Evolutionary conservation across 2,797 vertebrate species (phyloP), one percentile per base, ranked within the genome.

Genomic region (Poeciliopsis paucimaculata): DNA sequence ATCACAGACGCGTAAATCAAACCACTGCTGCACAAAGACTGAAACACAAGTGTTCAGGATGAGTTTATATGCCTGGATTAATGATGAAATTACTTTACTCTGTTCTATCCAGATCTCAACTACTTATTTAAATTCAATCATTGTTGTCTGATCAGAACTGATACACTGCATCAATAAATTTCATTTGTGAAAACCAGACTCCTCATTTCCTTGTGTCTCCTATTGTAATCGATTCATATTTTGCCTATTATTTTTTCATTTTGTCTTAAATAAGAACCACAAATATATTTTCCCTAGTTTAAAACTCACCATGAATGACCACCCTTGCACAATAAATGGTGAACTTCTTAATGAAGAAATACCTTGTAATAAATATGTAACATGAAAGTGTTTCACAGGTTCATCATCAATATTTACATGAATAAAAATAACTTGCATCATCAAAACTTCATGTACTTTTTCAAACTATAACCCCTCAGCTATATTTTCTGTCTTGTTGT

Each of bases 1-100:
- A 62, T 86, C 83, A 64, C 75, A 34, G 66, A 78, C 73, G 72
- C 74, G 36, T 90, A 88, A 92, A 93, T 94, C 90, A 92, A 83
- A 90, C 47, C 31, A 57, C 76, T 74, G 73, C 77, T 78, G 76
- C 49, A 64, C 76, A 81, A 84, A 49, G 45, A 34, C 73, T n/a
- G 28, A 82, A 60, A 86, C 81, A 76, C 53, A 75, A 53, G 62
- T 72, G 82, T 62, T 78, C 49, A 78, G 60, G 57, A 28, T 3
- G 1, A 36, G 64, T 82, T 80, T 57, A 77, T 85, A 73, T 72
- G 78, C 57, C 75, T 73, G 18, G 77, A 73, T 76, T 83, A 31
- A 78, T 77, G 23, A 78, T 83, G 36, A 81, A 89, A 86, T 79
- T 0, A 77, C 47, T 72, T 75, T 36, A 18, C 3, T 75, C 62